Base-by-base conservation (phyloP, 2,113 vertebrate species). In the Gavialis gangeticus region DNA sequence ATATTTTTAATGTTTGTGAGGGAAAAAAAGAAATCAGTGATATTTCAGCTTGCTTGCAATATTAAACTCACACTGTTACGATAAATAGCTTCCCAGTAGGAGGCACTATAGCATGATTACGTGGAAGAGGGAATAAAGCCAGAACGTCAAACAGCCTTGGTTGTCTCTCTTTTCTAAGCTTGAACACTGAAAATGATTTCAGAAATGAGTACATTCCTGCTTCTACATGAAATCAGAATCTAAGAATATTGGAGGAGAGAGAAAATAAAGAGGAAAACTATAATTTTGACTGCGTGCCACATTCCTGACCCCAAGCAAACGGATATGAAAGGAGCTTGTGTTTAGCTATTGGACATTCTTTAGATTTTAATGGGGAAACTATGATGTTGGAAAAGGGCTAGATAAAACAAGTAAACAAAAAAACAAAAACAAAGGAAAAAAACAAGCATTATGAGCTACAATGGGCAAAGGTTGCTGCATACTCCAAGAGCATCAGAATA, bases 1-100 rank as follows among this genome's bases (percentile, higher is more conserved):
- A 89, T 95, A 86, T 89, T 94, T 87, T 90, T 83, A 75, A 57
- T 82, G 55, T 17, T 34, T 86, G 11, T 79, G 24, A 85, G 84
- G 30, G 85, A 86, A 84, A 37, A 54, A 3, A 78, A 14, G 59
- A 93, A 83, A 76, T 5, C 3, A 89, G 25, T 27, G 83, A 17
- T 67, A 89, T 86, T 95, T 88, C 59, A 59, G 3, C 76, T 91
- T 96, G 27, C 56, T 81, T 13, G 10, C 71, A 93, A 75, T 58
- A 5, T 91, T 94, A 94, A 66, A 93, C 81, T 86, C 25, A 80
- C 75, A 73, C 4, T 54, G 27, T 25, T 79, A 60, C 11, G 69
- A 71, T 56, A 8, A 84, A 30, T 12, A 82, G 9, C 64, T 84
- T 81, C 25, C 22, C 34, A 84, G 55, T 1, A 79, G 25, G 3